Base-by-base conservation (phyloP, 2,797 vertebrate species). In the Myotis vivesi region DNA sequence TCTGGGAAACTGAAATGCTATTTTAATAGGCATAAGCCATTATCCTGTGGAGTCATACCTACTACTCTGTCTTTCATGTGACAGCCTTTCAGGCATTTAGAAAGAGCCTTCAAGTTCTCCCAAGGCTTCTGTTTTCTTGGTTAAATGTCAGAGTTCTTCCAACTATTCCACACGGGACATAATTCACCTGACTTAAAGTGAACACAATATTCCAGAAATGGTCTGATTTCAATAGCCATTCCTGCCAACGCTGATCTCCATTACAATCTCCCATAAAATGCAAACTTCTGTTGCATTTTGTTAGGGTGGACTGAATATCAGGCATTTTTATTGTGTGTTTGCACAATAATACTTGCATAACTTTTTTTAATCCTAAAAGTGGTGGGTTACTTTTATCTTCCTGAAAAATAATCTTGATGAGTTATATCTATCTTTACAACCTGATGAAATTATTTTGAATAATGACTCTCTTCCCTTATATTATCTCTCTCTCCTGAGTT, bases 391-490 rank as follows among this genome's bases (percentile, higher is more conserved):
- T 72, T 92, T 91, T 55, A 91, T 55, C 20, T 28, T 80, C 38
- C 92, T 94, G 69, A 94, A 91, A 87, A 89, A 83, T 53, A 36
- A 69, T 3, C 17, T 80, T 86, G 22, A 38, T 94, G 68, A 41
- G 25, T 79, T 95, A 62, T 38, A 55, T 62, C 81, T 88, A n/a
- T 51, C 80, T 80, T 92, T 92, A 38, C 69, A 88, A 71, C 77
- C 75, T 80, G 64, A 83, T 90, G 36, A 87, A 88, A 84, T 95
- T 73, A 79, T 57, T 79, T 59, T 66, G 79, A 96, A 86, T 53
- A 77, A 88, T 49, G 82, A 87, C 46, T 88, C 49, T 44, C 73
- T 91, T 91, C 87, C 89, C 49, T 92, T 95, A 93, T 92, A n/a
- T 68, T 93, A 53, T 68, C 72, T 87, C 4, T 77, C 17, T 87